phyloP scores from a whole-genome alignment of 1,140 invertebrate genomes.

The Mamestra configurata region DNA sequence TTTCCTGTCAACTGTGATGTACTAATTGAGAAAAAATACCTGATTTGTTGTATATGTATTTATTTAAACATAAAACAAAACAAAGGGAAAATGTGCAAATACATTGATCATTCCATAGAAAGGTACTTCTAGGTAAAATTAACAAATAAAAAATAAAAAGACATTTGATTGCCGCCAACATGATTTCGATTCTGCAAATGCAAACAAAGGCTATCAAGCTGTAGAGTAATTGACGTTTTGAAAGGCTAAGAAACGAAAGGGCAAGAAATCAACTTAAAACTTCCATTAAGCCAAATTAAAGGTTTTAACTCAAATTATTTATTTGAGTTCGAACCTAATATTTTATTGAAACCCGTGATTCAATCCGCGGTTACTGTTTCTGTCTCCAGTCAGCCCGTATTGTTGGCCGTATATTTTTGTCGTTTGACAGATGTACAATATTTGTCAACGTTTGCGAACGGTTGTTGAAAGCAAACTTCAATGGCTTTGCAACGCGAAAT shows the following conservation, averaged over 20 bases:
- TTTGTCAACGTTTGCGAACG: conserved; percentile 69
- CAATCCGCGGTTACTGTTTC: conserved; percentile 12
- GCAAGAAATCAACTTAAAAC: conserved; percentile 18
- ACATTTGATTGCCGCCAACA: neutral
- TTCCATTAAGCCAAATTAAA: conserved; percentile 10
- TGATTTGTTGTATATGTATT: neutral
- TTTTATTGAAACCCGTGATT: conserved; percentile 16
- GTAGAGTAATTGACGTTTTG: neutral
- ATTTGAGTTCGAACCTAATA: conserved; percentile 29
- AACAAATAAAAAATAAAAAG: conserved; percentile 2
- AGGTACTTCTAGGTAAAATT: too few relatives aligned
- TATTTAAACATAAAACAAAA: neutral
- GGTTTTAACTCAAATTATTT: neutral
- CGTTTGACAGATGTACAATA: conserved; percentile 74
- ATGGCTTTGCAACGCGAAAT: conserved; percentile 66
- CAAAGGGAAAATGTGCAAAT: too few relatives aligned
- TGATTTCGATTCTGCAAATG: conserved; percentile 8
- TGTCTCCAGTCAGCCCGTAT: conserved; percentile 24
- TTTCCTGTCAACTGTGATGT: too few relatives aligned
- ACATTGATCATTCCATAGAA: too few relatives aligned
- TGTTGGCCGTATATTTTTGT: conserved; percentile 59
- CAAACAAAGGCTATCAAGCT: conserved; percentile 11
- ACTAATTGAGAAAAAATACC: too few relatives aligned
- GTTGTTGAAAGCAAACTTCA: conserved; percentile 71
- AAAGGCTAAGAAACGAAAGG: neutral